phyloP scores from a whole-genome alignment of 2,797 vertebrate species.

The Sebastes umbrosus region DNA sequence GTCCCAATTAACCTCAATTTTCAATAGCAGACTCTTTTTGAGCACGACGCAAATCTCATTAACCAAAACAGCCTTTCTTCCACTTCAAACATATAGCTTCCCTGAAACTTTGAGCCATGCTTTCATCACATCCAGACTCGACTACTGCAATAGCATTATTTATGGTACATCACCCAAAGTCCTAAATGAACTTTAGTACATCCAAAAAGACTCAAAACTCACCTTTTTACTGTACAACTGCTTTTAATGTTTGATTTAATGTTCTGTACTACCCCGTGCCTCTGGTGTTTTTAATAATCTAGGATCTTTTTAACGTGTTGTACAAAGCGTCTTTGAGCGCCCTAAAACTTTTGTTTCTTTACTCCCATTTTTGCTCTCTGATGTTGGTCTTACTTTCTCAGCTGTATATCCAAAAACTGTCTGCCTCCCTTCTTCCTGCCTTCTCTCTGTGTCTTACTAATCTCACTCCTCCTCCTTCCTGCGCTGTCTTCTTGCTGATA shows the following conservation, averaged over 20 bases:
- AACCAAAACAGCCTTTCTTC: not conserved
- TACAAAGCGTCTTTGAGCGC: not conserved
- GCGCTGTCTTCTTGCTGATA: constrained; percentile 1
- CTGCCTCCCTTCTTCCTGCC: constrained; percentile 22
- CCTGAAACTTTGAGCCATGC: not conserved
- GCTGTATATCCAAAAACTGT: constrained; percentile 4
- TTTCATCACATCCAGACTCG: not conserved
- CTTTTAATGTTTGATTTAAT: not conserved
- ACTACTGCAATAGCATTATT: no score
- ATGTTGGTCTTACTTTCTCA: constrained; percentile 2
- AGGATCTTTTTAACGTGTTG: not conserved
- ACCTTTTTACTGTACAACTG: not conserved
- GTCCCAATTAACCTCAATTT: not conserved
- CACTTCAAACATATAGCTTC: not conserved
- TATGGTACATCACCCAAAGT: not conserved
- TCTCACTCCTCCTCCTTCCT: constrained; percentile 36
- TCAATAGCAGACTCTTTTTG: not conserved
- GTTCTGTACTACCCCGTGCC: not conserved
- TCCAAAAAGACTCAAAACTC: not conserved
- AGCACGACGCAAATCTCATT: not conserved
- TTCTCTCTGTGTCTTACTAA: constrained; percentile 15
- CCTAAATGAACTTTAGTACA: not conserved
- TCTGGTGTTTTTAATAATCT: not conserved
- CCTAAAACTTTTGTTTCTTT: not conserved
- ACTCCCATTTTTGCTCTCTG: not conserved